These are phyloP conservation scores for Crotophaga sulcirostris DNA, from an alignment of 2,113 vertebrate species.

Conservation along the genomic window DNA sequence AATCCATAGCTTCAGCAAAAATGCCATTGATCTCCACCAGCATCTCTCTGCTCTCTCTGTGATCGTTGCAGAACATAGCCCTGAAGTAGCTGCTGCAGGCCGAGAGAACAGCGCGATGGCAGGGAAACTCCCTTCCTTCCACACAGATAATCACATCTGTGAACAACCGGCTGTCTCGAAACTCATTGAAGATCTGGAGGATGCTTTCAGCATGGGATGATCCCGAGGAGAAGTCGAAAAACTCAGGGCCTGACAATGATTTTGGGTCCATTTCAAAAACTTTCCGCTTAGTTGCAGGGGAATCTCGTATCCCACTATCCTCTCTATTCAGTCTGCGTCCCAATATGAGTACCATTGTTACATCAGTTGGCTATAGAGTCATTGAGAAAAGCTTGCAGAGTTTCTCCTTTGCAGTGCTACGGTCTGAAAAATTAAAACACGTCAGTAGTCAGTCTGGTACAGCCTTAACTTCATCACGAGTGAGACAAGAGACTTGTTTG, in stretches of 20 bases:
- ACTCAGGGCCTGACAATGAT: slow-evolving; percentile 82
- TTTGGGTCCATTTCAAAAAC: slow-evolving; percentile 97
- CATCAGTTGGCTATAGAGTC: slow-evolving; percentile 77
- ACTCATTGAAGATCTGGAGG: slow-evolving; percentile 96
- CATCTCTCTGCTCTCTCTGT: slow-evolving; percentile 92
- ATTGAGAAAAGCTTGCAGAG: slow-evolving; percentile 69
- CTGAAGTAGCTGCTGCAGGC: slow-evolving; percentile 96
- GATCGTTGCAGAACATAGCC: slow-evolving; percentile 96
- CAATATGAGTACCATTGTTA: slow-evolving; percentile 98
- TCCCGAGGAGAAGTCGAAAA: slow-evolving; percentile 94
- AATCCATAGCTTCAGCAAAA: slow-evolving; percentile 96
- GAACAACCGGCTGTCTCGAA: slow-evolving; percentile 91
- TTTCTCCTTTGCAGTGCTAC: slow-evolving; percentile 53
- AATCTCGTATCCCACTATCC: slow-evolving; percentile 90
- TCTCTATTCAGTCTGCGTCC: slow-evolving; percentile 94
- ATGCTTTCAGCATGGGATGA: slow-evolving; percentile 93
- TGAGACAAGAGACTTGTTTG: background rate
- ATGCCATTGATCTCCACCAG: slow-evolving; percentile 95
- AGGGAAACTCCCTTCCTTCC: slow-evolving; percentile 92
- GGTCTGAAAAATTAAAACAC: slow-evolving; percentile 43
- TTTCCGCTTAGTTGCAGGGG: slow-evolving; percentile 95
- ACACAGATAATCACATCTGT: slow-evolving; percentile 95
- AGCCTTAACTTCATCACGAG: background rate
- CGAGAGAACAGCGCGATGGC: slow-evolving; percentile 92
- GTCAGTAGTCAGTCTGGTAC: background rate